Conservation (phyloP, 1,140 invertebrate species). For the Belonocnema kinseyi region DNA sequence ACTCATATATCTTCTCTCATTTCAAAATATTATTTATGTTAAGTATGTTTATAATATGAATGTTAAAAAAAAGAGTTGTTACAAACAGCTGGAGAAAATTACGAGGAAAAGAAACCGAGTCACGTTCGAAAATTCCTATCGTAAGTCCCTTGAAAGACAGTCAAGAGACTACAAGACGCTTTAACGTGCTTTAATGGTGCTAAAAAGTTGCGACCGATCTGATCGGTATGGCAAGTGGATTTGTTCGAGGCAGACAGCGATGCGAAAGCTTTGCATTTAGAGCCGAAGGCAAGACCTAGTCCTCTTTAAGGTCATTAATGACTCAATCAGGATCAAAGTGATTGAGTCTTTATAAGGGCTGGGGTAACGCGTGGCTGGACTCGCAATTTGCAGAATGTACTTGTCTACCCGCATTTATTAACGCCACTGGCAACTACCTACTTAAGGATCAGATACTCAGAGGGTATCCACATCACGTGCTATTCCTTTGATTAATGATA, state of each 20-base stretch:
- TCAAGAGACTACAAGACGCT: background rate
- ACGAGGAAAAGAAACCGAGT: no score
- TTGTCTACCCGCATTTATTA: constrained; percentile 45
- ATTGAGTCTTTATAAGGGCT: constrained; percentile 57
- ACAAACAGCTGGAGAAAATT: no score
- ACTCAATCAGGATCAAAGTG: constrained; percentile 53
- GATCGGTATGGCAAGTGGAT: constrained; percentile 25
- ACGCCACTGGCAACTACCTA: constrained; percentile 38
- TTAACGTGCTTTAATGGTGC: background rate
- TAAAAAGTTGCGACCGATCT: constrained; percentile 14
- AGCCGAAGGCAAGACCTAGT: constrained; percentile 51
- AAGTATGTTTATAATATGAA: no score
- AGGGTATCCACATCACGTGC: background rate
- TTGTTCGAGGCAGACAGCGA: constrained; percentile 5
- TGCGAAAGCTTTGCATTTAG: constrained; percentile 51
- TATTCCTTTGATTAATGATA: no score
- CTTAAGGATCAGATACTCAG: constrained; percentile 30
- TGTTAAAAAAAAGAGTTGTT: no score
- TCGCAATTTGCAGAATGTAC: constrained; percentile 51
- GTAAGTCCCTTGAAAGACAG: background rate
- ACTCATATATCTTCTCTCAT: no score
- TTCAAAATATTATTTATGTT: no score
- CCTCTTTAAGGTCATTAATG: constrained; percentile 58
- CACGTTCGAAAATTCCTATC: background rate
- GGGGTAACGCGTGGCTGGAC: constrained; percentile 47